Evolutionary conservation across 2,888 invertebrate species (phyloP).

Genomic region (Mechanitis mazaeus): DNA sequence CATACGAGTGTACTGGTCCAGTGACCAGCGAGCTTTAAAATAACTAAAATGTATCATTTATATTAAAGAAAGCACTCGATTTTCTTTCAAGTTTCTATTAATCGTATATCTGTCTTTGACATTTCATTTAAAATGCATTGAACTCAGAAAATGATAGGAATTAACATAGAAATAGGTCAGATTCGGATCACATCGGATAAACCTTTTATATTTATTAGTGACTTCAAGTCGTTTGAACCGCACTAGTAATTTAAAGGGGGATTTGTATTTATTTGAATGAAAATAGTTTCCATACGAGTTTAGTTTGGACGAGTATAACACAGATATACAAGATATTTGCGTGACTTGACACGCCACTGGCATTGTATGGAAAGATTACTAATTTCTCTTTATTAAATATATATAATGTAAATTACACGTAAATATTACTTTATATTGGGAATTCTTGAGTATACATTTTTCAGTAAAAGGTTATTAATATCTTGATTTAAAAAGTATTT

Average conservation of each 20-base stretch:
- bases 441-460: no score
- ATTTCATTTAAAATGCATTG: neutral
- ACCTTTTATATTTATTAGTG: constrained; percentile 11
- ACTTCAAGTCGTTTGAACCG: constrained; percentile 10
- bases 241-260: constrained; percentile 16
- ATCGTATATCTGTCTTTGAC: neutral
- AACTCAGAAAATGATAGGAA: neutral
- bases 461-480: no score
- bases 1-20: neutral
- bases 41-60: no score
- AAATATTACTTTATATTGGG: no score
- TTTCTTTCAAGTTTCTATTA: neutral
- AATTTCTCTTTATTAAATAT: no score
- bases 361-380: no score
- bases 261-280: constrained; percentile 12
- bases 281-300: constrained; percentile 14
- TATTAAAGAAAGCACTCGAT: no score
- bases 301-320: constrained; percentile 17
- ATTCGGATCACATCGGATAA: constrained; percentile 2
- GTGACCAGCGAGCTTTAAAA: no score
- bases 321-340: constrained; percentile 3
- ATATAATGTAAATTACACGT: no score
- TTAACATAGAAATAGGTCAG: constrained; percentile 18
- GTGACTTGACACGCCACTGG: no score
- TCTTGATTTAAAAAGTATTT: no score